Evolutionary conservation across 1,140 invertebrate genomes (phyloP).

Genomic region (Mercenaria mercenaria): DNA sequence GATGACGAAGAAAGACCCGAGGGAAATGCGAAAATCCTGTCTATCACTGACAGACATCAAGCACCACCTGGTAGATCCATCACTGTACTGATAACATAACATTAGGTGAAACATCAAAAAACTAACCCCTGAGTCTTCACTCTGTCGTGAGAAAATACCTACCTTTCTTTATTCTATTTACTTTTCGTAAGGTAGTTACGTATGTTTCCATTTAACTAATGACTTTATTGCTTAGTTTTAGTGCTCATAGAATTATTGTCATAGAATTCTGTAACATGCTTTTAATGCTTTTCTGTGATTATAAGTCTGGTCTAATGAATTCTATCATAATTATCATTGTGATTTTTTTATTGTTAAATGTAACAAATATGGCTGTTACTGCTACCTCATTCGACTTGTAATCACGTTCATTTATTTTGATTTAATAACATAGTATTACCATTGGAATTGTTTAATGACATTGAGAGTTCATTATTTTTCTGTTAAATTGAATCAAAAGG

Average conservation of each 20-base stretch:
- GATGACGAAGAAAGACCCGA: not conserved
- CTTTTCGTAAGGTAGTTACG: not conserved
- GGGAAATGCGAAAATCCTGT: not conserved
- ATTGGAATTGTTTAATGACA: no score
- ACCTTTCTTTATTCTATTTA: not conserved
- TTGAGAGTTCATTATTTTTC: no score
- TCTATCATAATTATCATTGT: no score
- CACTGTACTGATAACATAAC: slow-evolving; percentile 28
- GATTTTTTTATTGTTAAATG: no score
- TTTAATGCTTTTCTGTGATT: not conserved
- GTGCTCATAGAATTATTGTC: not conserved
- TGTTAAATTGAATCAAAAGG: no score
- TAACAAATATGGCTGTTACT: no score
- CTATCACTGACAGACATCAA: slow-evolving; percentile 48
- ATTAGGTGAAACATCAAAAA: not conserved
- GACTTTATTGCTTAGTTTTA: not conserved
- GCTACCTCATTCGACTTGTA: no score
- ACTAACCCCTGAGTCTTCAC: not conserved
- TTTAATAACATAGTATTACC: no score
- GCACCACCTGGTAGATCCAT: slow-evolving; percentile 38
- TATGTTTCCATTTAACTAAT: not conserved
- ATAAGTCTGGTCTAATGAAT: no score
- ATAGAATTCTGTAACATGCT: not conserved
- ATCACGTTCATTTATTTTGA: no score
- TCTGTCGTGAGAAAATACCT: slow-evolving; percentile 19